These are phyloP conservation scores for Chymomyza amoena DNA, from an alignment of 2,888 invertebrate genomes.

Conservation along the genomic window DNA sequence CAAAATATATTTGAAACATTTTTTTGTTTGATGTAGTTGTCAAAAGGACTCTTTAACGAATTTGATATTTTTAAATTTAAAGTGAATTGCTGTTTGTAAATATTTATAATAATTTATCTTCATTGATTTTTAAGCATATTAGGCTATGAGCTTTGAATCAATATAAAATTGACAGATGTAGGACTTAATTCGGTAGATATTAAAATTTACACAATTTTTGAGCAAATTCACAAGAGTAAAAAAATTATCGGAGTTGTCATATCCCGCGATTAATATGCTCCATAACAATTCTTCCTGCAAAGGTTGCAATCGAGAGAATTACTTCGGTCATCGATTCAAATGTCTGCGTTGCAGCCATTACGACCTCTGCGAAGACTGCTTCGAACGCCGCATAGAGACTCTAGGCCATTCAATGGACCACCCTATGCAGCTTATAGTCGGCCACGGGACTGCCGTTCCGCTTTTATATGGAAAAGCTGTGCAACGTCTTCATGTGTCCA, in stretches of 20 bases:
- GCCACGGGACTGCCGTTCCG: constrained; percentile 21
- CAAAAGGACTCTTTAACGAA: no score
- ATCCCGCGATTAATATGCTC: constrained; percentile 29
- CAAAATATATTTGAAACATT: no score
- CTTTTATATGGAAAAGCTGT: constrained; percentile 34
- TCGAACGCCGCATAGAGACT: constrained; percentile 44
- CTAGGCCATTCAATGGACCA: constrained; percentile 43
- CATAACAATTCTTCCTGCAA: constrained; percentile 53
- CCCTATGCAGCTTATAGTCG: constrained; percentile 60
- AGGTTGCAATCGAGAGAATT: constrained; percentile 50
- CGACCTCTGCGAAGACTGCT: constrained; percentile 57
- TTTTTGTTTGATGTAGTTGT: no score
- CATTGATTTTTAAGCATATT: background rate
- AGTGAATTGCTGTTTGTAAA: no score
- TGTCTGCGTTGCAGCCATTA: constrained; percentile 58
- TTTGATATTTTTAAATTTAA: no score
- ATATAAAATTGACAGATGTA: background rate
- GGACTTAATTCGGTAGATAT: background rate
- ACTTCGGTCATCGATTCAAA: constrained; percentile 55
- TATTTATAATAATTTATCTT: no score
- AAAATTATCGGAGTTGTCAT: background rate
- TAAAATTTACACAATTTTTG: background rate
- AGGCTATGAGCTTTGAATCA: background rate
- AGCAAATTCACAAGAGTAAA: background rate
- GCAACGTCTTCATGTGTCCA: constrained; percentile 50